Conservation (phyloP, 2,797 vertebrate species). For the Hylomyscus alleni region DNA sequence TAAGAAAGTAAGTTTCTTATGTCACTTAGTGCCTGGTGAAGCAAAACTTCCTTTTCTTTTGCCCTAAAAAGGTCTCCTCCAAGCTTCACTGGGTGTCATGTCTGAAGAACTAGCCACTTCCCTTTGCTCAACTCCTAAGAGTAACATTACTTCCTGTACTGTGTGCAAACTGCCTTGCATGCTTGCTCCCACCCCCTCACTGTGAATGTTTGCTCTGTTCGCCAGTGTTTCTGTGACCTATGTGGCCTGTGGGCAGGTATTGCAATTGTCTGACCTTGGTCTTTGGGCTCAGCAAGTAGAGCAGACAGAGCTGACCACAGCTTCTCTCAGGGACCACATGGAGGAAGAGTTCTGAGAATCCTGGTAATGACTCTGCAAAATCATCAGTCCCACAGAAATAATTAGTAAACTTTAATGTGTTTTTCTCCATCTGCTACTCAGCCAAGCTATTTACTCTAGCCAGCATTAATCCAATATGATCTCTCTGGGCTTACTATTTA, state of each 20-base stretch:
- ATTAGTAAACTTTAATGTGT: background rate
- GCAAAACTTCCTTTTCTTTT: slow-evolving; percentile 72
- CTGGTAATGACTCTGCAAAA: slow-evolving; percentile 47
- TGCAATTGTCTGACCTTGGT: background rate
- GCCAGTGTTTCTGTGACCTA: background rate
- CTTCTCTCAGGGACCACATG: background rate
- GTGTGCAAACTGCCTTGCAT: background rate
- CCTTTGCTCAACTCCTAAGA: slow-evolving; percentile 53
- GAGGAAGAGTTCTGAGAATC: slow-evolving; percentile 26
- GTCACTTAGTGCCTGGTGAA: slow-evolving; percentile 17
- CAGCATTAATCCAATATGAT: background rate
- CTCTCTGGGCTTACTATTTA: background rate
- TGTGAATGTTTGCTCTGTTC: background rate
- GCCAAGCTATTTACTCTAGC: slow-evolving; percentile 9
- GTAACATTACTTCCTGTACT: background rate
- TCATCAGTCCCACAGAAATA: background rate
- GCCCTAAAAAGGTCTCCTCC: slow-evolving; percentile 56
- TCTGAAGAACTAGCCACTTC: slow-evolving; percentile 76
- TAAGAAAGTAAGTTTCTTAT: slow-evolving; percentile 40
- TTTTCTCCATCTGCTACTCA: slow-evolving; percentile 39
- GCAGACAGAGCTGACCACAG: slow-evolving; percentile 1
- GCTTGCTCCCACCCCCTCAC: background rate
- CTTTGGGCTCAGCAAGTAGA: slow-evolving; percentile 31
- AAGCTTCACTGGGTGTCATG: slow-evolving; percentile 2
- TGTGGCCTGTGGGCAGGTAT: background rate